These are phyloP conservation scores for Ricordea florida DNA, from an alignment of 92 coral and sea anemone species.

Conservation along the genomic window DNA sequence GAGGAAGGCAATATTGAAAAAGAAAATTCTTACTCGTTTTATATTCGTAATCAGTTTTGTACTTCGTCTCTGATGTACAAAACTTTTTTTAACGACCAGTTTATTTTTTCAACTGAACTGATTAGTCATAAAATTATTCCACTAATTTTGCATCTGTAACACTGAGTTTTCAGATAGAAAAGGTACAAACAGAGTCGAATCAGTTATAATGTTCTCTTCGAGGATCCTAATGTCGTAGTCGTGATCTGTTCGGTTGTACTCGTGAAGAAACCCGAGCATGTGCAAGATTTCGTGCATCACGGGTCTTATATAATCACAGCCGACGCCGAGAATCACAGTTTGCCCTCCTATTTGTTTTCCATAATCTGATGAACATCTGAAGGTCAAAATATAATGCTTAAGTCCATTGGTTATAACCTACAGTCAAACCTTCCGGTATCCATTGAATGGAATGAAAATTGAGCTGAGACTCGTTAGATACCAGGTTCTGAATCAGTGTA, in stretches of 20 bases:
- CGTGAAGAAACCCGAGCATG: neutral
- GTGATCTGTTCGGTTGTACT: neutral
- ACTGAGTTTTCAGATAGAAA: too few relatives aligned
- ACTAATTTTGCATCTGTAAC: too few relatives aligned
- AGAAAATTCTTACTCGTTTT: too few relatives aligned
- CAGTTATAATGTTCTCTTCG: neutral
- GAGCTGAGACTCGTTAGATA: too few relatives aligned
- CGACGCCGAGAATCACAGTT: neutral
- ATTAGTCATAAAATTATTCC: too few relatives aligned
- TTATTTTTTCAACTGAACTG: too few relatives aligned
- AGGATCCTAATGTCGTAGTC: neutral
- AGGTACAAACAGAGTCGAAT: neutral
- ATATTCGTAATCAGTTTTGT: too few relatives aligned
- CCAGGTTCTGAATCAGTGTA: too few relatives aligned
- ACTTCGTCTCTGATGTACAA: too few relatives aligned
- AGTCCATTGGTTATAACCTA: neutral
- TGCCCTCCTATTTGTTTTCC: neutral
- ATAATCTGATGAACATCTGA: neutral
- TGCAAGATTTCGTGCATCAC: neutral
- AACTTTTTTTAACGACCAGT: too few relatives aligned
- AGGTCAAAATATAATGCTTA: neutral
- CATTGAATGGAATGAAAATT: neutral
- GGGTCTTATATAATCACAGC: constrained; percentile 4
- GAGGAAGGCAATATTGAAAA: too few relatives aligned
- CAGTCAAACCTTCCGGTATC: neutral